Evolutionary conservation across 1,140 invertebrate genomes (phyloP), one percentile per base, ranked within the genome.

Genomic region (Neodiprion virginianus): DNA sequence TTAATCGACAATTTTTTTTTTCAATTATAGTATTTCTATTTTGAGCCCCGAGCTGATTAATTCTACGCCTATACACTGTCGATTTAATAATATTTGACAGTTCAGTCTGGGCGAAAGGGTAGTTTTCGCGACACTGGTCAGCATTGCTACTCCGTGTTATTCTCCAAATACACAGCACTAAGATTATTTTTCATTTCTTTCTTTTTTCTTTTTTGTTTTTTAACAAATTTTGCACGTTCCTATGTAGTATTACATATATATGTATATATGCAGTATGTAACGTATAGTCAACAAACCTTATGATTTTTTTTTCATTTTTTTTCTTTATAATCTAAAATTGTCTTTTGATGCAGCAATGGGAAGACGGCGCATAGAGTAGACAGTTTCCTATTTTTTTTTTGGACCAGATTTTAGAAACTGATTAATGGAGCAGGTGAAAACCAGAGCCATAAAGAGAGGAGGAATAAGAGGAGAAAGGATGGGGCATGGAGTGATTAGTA

Each of bases 271-370:
- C 79, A 80, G 73, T 77, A 78, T 81, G 78, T 68, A 79, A 83
- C 84, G 83, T 85, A 85, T 85, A 88, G 83, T 88, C 84, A 87
- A 88, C 84, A 87, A 88, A 87, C 83, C 80, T 85, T 86, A 82
- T 86, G 81, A 76, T 86, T 85, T 86, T 87, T 86, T 14, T 61
- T 17, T 61, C 11, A 61, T 12, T 61, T 61, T 85, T 40, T 40
- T 40, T 40, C 28, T 40, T 40, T 40, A 40, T 40, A 40, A 40
- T 40, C 28, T 40, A 40, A 40, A 40, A 40, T 88, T 85, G 84
- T 88, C 81, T 85, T 87, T 85, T 85, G 85, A 88, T 85, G 85
- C 82, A 88, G 86, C 85, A 81, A 85, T 86, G 86, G 87, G 87
- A 88, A 88, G 87, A 88, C 86, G 85, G 87, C 87, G 86, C 85